Evolutionary conservation across 2,797 vertebrate species (phyloP).

Genomic region (Helarctos malayanus): DNA sequence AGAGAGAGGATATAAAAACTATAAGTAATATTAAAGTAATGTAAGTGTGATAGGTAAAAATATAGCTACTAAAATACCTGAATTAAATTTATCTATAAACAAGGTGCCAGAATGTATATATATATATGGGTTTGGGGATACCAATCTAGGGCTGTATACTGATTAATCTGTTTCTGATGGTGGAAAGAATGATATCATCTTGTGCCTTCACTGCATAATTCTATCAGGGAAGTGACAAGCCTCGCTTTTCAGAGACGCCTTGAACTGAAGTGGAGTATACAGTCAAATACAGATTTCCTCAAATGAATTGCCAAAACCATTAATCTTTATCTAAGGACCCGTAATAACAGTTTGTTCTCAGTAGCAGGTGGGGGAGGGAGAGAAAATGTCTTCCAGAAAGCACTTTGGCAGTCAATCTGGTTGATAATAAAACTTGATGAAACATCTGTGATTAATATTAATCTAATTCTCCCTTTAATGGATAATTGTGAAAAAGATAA

Average conservation of each 20-base stretch:
- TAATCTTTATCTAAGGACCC: constrained; percentile 93
- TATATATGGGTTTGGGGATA: constrained; percentile 86
- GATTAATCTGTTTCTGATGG: constrained; percentile 91
- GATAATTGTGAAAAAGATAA: constrained; percentile 86
- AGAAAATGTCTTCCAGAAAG: constrained; percentile 89
- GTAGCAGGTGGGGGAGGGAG: constrained; percentile 80
- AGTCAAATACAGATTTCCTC: constrained; percentile 89
- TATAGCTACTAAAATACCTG: not conserved
- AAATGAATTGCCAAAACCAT: constrained; percentile 91
- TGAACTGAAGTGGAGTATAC: constrained; percentile 87
- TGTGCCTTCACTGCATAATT: constrained; percentile 90
- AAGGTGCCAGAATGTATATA: constrained; percentile 79
- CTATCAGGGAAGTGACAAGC: constrained; percentile 92
- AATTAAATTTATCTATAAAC: constrained; percentile 74
- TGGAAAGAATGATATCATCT: constrained; percentile 89
- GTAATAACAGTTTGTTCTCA: constrained; percentile 90
- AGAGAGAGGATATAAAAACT: not conserved
- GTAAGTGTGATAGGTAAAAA: constrained; percentile 74
- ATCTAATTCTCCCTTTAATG: constrained; percentile 90
- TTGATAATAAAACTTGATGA: constrained; percentile 90
- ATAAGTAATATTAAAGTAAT: constrained; percentile 69
- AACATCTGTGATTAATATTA: constrained; percentile 91
- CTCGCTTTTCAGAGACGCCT: constrained; percentile 84
- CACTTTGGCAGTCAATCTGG: constrained; percentile 88
- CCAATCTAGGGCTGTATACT: constrained; percentile 86